Conservation (phyloP, 2,888 invertebrate species). For the Reticulitermes lucifugus region DNA sequence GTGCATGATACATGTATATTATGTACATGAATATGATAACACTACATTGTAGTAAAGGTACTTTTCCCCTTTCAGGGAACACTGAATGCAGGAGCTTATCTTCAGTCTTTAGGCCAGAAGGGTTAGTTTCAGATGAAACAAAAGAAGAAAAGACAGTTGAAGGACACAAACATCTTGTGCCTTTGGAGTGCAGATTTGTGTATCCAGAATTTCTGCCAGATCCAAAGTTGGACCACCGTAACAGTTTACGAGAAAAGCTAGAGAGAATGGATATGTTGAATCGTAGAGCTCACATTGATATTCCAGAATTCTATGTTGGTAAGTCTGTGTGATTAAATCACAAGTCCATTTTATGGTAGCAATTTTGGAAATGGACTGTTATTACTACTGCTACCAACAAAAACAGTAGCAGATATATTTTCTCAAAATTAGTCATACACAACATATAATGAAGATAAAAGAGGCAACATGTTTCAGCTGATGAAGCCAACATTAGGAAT, state of each 20-base stretch:
- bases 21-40: neutral
- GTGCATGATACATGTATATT: neutral
- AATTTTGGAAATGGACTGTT: too few species aligned
- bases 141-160: conserved; percentile 1
- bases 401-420: too few species aligned
- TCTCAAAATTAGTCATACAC: too few species aligned
- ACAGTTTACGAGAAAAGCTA: conserved; percentile 85
- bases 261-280: conserved; percentile 94
- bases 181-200: conserved; percentile 70
- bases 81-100: neutral
- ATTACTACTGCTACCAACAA: too few species aligned
- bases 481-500: too few species aligned
- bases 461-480: too few species aligned
- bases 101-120: neutral
- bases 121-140: neutral
- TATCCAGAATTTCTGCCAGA: conserved; percentile 96
- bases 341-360: too few species aligned
- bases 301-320: conserved; percentile 99
- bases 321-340: conserved; percentile 57
- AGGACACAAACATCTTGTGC: conserved; percentile 40
- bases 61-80: neutral
- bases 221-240: conserved; percentile 81
- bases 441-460: too few species aligned
- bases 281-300: conserved; percentile 82
- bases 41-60: too few species aligned